Base-by-base conservation (phyloP, 92 coral and sea anemone species). In the Muricea muricata region DNA sequence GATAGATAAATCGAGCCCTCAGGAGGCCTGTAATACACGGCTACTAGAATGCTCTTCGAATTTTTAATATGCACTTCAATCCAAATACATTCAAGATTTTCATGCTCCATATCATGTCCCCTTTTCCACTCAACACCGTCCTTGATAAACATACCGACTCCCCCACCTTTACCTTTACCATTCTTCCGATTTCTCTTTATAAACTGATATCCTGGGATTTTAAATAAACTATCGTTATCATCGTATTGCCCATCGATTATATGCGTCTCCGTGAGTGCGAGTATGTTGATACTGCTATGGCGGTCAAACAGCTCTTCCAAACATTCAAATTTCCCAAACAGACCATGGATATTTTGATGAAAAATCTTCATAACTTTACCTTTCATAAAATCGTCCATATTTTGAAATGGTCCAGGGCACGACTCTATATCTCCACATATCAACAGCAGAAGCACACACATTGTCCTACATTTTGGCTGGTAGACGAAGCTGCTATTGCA, bases 21-120 rank as follows among this genome's bases (percentile, higher is more conserved):
- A 3, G 76, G 76, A 0, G 76, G 76, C 28, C 50, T 70, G 20
- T 70, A 34, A 29, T 17, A 70, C 5, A 29, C 39, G 6, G 76
- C 76, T 34, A 70, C 10, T 0, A 70, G 76, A 32, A 70, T 23
- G 13, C 24, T 70, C 39, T 30, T 70, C 39, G 76, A 37, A 7
- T 70, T 70, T 30, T 48, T 7, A 26, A 70, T 70, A n/a, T 34
- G 6, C 1, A 70, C 20, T 70, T 70, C 46, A 5, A 70, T 6
- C 76, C 76, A 70, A 29, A 70, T 70, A 26, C 52, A 34, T 37
- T 70, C 52, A 23, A 70, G 34, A 15, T 34, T 20, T 5, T 70
- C 76, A 3, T 1, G 34, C 28, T 70, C 76, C 5, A 66, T 40
- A 3, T 66, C 73, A 7, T 17, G 0, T 32, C 73, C 4, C 20